These are phyloP conservation scores for Ceraclea dissimilis DNA, from an alignment of 2,888 invertebrate genomes.

Conservation along the genomic window DNA sequence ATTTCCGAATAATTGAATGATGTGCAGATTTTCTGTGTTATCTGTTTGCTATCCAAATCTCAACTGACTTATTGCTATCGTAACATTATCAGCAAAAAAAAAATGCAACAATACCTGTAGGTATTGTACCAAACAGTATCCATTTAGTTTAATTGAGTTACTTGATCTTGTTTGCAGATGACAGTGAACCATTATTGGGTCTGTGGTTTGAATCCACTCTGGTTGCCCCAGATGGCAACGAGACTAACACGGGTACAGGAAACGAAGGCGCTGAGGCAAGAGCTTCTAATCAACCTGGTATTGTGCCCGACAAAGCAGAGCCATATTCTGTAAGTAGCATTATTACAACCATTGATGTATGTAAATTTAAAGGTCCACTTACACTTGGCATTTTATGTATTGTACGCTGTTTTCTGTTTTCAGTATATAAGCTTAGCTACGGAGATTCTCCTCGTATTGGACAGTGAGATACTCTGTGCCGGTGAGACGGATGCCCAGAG, in stretches of 20 bases:
- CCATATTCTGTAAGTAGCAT: slow-evolving; percentile 38
- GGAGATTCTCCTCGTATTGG: slow-evolving; percentile 79
- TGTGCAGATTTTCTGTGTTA: too few species aligned
- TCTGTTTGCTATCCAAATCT: too few species aligned
- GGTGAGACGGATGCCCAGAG: slow-evolving; percentile 54
- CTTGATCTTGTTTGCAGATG: too few species aligned
- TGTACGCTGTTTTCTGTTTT: too few species aligned
- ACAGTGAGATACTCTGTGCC: slow-evolving; percentile 61
- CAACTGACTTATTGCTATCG: not conserved
- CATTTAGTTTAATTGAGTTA: too few species aligned
- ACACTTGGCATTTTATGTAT: too few species aligned
- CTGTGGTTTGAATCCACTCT: slow-evolving; percentile 93
- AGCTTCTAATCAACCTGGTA: slow-evolving; percentile 24
- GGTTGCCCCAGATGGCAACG: slow-evolving; percentile 66
- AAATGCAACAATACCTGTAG: too few species aligned
- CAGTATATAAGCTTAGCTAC: slow-evolving; percentile 82
- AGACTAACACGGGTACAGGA: slow-evolving; percentile 47
- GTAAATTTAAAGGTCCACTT: too few species aligned
- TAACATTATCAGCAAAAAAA: not conserved
- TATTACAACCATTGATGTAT: too few species aligned
- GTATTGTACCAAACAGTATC: not conserved
- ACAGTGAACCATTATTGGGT: slow-evolving; percentile 80
- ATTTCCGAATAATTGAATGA: too few species aligned
- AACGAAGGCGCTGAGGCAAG: slow-evolving; percentile 45
- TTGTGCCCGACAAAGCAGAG: slow-evolving; percentile 45